Percentiles rank a stretch among this genome's conserved stretches.
These are phyloP conservation scores for Tethea ocularis DNA, from an alignment of 2,888 invertebrate genomes.

Conservation along the genomic window DNA sequence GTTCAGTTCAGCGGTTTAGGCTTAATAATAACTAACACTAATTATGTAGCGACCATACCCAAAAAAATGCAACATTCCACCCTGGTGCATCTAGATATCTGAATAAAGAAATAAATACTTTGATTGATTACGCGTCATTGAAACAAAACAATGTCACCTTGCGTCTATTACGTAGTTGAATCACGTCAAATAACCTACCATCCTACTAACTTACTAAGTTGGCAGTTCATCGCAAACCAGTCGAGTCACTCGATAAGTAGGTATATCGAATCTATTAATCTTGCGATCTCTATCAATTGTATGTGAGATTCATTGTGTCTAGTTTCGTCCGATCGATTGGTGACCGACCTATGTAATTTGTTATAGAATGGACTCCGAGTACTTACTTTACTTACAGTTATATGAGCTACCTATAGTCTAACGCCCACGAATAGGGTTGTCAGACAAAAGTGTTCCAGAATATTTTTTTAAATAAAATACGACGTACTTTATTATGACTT, in stretches of 20 bases:
- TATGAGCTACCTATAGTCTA: conserved; percentile 4
- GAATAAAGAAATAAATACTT: not conserved
- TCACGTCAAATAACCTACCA: not conserved
- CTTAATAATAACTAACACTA: too few species aligned
- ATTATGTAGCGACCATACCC: too few species aligned
- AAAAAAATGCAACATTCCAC: too few species aligned
- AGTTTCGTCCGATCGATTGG: conserved; percentile 18
- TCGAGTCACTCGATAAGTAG: conserved; percentile 9
- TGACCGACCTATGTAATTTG: conserved; percentile 11
- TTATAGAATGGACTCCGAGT: not conserved
- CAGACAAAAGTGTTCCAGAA: not conserved
- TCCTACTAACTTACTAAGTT: conserved; percentile 1
- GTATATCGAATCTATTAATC: conserved; percentile 31
- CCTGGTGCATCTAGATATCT: too few species aligned
- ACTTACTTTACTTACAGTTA: conserved; percentile 10
- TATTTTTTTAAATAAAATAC: not conserved
- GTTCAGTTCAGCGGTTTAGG: too few species aligned
- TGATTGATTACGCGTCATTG: not conserved
- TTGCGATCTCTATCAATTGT: conserved; percentile 28
- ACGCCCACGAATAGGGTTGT: not conserved
- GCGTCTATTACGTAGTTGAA: not conserved
- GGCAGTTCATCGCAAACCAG: conserved; percentile 3
- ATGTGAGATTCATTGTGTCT: conserved; percentile 19
- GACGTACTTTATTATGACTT: not conserved
- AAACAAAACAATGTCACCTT: conserved; percentile 2